Base-by-base conservation (phyloP, 2,113 vertebrate genomes). In the Acrocephalus arundinaceus region DNA sequence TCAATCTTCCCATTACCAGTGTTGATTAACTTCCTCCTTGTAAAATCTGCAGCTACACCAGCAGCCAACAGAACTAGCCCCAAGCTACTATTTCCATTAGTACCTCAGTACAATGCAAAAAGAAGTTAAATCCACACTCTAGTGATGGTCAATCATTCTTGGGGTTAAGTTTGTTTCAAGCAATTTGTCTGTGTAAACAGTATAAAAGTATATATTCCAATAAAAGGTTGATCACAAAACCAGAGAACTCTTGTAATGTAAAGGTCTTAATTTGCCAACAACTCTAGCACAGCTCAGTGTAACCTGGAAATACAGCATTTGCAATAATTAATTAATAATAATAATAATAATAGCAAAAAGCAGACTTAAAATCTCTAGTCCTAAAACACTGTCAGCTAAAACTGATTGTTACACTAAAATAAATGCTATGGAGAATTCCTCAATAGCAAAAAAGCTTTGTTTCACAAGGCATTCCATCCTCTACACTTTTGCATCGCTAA, bases 1-100 rank as follows among this genome's bases (percentile, higher is more conserved):
- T 33, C 0, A 0, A 24, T n/a, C 62, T 61, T 27, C n/a, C 17
- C 24, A 8, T 19, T 30, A 13, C 10, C 61, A 67, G 3, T 8
- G 9, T 15, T 22, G 22, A 82, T 63, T 39, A 61, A 24, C 6
- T 21, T 33, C 23, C 24, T 70, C 49, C n/a, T 13, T 52, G 24
- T 45, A 68, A 88, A 72, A 58, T 25, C 11, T 52, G 24, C 58
- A 62, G 18, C 45, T 46, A 25, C 11, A 35, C 12, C 35, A 72
- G n/a, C 54, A 66, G 22, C 31, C 86, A 35, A 46, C 5, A 51
- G 25, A 48, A 33, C 15, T 17, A 67, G 28, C 24, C 15, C 31
- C 22, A 55, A 58, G 22, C 12, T 63, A 23, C 33, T 45, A 11
- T 43, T 41, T 45, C 13, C 37, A 43, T 18, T 62, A 48, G 6